Base-by-base conservation (phyloP, 2,797 vertebrate species). In the Morus bassanus region DNA sequence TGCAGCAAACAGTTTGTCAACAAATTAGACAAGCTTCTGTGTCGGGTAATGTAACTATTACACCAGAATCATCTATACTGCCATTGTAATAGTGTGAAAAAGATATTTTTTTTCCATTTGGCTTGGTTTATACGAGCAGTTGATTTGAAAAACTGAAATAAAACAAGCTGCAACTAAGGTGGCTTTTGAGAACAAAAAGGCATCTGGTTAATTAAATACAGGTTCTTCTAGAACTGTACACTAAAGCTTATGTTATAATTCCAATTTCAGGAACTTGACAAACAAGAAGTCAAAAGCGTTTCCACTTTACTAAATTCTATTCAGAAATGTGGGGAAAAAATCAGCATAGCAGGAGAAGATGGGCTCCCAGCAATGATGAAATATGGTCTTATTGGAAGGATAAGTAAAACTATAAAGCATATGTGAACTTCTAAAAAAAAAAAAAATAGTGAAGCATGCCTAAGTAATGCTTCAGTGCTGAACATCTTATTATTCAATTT, bases 381-480 rank as follows among this genome's bases (percentile, higher is more conserved):
- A 77, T 98, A 98, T 30, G 99, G 98, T 39, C 98, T 99, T 94
- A 95, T 99, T 78, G 97, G 98, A 97, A 99, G 98, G 99, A 99
- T 99, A 98, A 99, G 99, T 99, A 97, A 96, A 95, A 79, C 93
- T 68, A 82, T 79, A 81, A 74, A 50, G 8, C 78, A 72, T 45
- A 54, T 1, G 1, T 56, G 35, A 75, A 41, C 35, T 22, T 54
- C 13, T 68, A 27, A 7, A 65, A 87, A 69, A 53, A 10, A 50
- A 15, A 46, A 27, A 54, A 35, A 33, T 5, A 48, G 13, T 37
- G 16, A 63, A 69, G 25, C 43, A 64, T 51, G 12, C 21, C 23
- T 60, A 37, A 83, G 31, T 43, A 73, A n/a, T 77, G 33, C 23
- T 68, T 70, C 59, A 37, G 24, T 80, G 46, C 45, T 75, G 75